Percentiles rank a stretch among this genome's conserved stretches.
Evolutionary conservation across 2,113 vertebrate genomes (phyloP).

Genomic region (Cyprinodon variegatus): DNA sequence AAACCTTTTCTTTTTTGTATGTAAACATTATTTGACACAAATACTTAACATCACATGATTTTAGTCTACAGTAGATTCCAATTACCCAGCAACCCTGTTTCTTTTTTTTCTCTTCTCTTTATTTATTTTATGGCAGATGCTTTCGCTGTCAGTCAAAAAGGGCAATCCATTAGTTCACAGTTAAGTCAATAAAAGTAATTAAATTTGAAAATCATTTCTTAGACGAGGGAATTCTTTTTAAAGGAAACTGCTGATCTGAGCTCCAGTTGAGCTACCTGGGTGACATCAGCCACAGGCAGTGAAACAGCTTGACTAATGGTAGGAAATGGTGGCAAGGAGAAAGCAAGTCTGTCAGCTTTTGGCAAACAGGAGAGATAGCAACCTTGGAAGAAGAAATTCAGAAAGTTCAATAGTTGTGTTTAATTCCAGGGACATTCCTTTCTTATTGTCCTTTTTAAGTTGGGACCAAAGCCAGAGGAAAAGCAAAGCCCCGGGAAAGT

Average conservation of each 20-base stretch:
- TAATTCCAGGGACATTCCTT: background rate
- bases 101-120: constrained; percentile 11
- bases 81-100: constrained; percentile 8
- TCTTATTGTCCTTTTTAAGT: background rate
- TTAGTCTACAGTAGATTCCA: constrained; percentile 14
- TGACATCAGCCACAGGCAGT: constrained; percentile 22
- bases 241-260: constrained; percentile 72
- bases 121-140: constrained; percentile 37
- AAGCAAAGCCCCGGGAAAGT: too few species aligned
- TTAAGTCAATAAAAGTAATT: constrained; percentile 77
- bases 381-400: constrained; percentile 7
- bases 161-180: constrained; percentile 26
- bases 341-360: constrained; percentile 17
- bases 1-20: background rate
- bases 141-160: constrained; percentile 40
- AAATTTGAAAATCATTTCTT: constrained; percentile 69
- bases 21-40: background rate
- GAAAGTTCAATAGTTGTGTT: background rate
- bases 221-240: constrained; percentile 64
- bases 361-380: constrained; percentile 11
- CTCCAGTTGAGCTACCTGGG: background rate
- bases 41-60: background rate
- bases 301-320: constrained; percentile 40
- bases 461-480: too few species aligned
- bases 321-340: constrained; percentile 32